Base-by-base conservation (phyloP, 2,113 vertebrate genomes). In the Anseranas semipalmata region DNA sequence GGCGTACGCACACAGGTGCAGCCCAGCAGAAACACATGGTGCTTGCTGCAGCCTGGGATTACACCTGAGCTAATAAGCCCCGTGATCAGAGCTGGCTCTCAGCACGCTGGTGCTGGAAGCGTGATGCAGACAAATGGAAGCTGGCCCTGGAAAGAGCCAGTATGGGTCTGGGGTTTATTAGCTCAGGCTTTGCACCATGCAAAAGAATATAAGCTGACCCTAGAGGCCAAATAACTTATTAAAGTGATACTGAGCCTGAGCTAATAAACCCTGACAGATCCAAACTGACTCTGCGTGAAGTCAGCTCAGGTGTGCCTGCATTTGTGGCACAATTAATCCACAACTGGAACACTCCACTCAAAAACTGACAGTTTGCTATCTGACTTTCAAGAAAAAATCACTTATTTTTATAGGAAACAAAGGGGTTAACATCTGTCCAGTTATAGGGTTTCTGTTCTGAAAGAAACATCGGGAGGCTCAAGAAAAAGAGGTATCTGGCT, bases 61-160 rank as follows among this genome's bases (percentile, higher is more conserved):
- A 94, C 93, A 97, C 95, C 96, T 95, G 94, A 94, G 95, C 89
- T 96, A 96, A 95, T 89, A 95, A 87, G 77, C 78, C 35, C 55
- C 2, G 0, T 85, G 94, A 94, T 94, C 91, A 96, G 96, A 94
- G 91, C 91, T 93, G 89, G 85, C 93, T 85, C 89, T 91, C 89
- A 76, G 89, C 91, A 79, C 77, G 53, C 81, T 9, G 30, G 52
- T 58, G 89, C 91, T 96, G 91, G 93, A 89, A 95, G 81, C 62
- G 50, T 0, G 1, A 89, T 10, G 74, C 60, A 94, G 45, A 89
- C 70, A 87, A 96, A 94, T 89, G 48, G 66, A 96, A 94, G 74
- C 7, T 94, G 87, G 93, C 94, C 79, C 77, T 93, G 58, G 62
- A 91, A 94, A 89, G 53, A 79, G 62, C 56, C 81, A 82, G 58